These are phyloP conservation scores for Drosophila formosana DNA, from an alignment of 2,888 invertebrate genomes.

Conservation along the genomic window DNA sequence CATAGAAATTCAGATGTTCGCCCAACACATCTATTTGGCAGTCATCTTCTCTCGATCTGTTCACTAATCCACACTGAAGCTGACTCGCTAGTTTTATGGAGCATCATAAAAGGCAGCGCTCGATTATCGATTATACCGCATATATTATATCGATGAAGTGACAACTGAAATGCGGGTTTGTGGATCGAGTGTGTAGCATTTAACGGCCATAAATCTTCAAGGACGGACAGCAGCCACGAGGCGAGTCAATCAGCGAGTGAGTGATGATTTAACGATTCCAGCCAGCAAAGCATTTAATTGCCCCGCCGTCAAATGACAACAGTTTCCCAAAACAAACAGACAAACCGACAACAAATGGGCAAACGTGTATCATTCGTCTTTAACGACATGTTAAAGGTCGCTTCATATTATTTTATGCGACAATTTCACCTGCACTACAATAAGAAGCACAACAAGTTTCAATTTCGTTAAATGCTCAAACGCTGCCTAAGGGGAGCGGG, in stretches of 20 bases:
- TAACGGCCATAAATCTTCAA: conserved; percentile 78
- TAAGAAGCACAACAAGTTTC: conserved; percentile 44
- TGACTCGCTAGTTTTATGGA: conserved; percentile 44
- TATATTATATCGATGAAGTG: conserved; percentile 62
- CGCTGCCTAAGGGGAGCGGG: not conserved
- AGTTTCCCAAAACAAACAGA: conserved; percentile 47
- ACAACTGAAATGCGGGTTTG: conserved; percentile 48
- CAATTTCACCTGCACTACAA: conserved; percentile 40
- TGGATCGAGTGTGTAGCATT: conserved; percentile 45
- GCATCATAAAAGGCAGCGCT: conserved; percentile 40
- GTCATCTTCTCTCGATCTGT: conserved; percentile 21
- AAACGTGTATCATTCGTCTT: conserved; percentile 39
- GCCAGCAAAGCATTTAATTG: conserved; percentile 64
- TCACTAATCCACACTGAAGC: conserved; percentile 19
- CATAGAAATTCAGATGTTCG: too few species aligned
- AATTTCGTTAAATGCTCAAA: conserved; percentile 51
- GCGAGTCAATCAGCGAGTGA: conserved; percentile 57
- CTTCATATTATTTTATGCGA: conserved; percentile 61
- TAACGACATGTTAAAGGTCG: conserved; percentile 67
- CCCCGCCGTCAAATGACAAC: conserved; percentile 36
- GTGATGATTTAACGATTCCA: conserved; percentile 68
- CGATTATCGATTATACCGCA: conserved; percentile 40
- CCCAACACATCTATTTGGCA: conserved; percentile 46
- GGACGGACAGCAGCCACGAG: conserved; percentile 71
- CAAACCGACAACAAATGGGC: conserved; percentile 22